These are phyloP conservation scores for Lepidurus apus DNA, from an alignment of 1,140 invertebrate genomes.

Conservation along the genomic window DNA sequence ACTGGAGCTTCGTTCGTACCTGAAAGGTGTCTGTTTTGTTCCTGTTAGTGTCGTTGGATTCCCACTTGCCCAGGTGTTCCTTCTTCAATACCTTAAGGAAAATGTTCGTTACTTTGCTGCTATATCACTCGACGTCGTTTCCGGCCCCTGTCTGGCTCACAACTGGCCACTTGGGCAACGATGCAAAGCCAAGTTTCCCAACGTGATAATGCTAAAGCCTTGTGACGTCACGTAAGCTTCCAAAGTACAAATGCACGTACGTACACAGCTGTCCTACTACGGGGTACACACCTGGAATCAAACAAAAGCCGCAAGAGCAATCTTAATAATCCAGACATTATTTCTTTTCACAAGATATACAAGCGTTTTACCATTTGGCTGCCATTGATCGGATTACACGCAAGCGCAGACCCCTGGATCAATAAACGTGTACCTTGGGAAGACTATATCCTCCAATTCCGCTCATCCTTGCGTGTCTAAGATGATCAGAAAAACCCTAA, in stretches of 20 bases:
- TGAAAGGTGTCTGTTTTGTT: neutral
- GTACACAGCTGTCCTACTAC: neutral
- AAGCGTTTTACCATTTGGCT: too few species aligned
- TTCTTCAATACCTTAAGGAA: too few species aligned
- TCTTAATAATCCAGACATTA: neutral
- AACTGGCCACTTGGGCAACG: neutral
- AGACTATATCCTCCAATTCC: too few species aligned
- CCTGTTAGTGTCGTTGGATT: neutral
- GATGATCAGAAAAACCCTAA: too few species aligned
- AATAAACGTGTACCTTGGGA: too few species aligned
- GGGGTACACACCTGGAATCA: neutral
- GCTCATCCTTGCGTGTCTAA: too few species aligned
- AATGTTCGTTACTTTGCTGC: too few species aligned
- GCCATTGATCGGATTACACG: too few species aligned
- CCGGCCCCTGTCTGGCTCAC: neutral
- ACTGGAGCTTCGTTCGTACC: neutral
- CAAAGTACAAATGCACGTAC: neutral
- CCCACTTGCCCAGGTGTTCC: too few species aligned
- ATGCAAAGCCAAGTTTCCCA: neutral
- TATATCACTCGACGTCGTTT: neutral
- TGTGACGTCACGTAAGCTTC: constrained; percentile 1
- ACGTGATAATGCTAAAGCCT: neutral
- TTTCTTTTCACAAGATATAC: too few species aligned
- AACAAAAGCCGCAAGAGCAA: neutral
- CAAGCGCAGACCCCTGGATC: too few species aligned